Evolutionary conservation across 2,797 vertebrate species (phyloP).

Genomic region (Oceanodroma leucorhoa): DNA sequence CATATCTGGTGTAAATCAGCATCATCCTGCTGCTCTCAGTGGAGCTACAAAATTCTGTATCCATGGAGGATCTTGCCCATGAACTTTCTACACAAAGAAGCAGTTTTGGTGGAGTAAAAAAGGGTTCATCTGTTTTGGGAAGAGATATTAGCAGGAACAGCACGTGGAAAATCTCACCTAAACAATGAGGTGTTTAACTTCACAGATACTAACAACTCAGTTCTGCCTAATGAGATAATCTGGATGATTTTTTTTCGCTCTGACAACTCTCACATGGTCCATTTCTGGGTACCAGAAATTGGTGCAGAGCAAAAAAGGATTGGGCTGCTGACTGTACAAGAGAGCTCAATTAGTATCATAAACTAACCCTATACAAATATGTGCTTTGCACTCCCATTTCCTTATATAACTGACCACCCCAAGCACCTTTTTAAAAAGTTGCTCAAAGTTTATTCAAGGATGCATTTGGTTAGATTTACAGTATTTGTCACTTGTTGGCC

Average conservation of each 20-base stretch:
- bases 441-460: constrained; percentile 17
- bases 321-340: not conserved
- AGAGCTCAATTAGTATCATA: not conserved
- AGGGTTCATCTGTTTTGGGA: not conserved
- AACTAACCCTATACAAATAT: not conserved
- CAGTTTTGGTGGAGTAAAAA: not conserved
- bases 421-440: not conserved
- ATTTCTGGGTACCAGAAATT: not conserved
- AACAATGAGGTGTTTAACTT: not conserved
- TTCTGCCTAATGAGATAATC: not conserved
- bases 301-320: not conserved
- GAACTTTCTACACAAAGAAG: not conserved
- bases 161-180: not conserved
- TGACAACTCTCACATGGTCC: not conserved
- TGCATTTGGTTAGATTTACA: constrained; percentile 17
- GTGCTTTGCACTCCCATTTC: not conserved
- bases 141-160: not conserved
- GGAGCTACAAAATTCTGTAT: not conserved
- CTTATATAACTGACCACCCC: not conserved
- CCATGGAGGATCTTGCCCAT: not conserved
- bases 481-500: constrained; percentile 30
- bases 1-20: constrained; percentile 44
- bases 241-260: not conserved
- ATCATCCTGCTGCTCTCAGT: constrained; percentile 29
- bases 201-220: not conserved